A percentile compares a stretch with the other conserved stretches of the same genome.
These are phyloP conservation scores for Stratiolaelaps scimitus DNA, from an alignment of 1,140 invertebrate species.

Conservation along the genomic window DNA sequence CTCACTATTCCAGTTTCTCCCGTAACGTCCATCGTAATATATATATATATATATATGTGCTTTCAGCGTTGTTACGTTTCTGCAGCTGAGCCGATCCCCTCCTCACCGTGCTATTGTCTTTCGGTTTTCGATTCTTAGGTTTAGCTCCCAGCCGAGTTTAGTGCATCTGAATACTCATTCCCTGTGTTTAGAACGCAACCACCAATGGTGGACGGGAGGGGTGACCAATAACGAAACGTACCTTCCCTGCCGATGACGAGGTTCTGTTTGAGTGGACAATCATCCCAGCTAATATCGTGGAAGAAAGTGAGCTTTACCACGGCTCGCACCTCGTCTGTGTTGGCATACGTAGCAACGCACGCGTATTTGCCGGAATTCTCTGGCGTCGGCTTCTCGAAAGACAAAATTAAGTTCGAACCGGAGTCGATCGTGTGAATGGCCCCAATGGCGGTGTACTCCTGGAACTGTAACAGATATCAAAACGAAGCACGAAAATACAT, in stretches of 20 bases:
- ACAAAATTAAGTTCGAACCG: slow-evolving; percentile 41
- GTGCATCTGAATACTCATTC: too few species aligned
- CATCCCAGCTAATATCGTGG: slow-evolving; percentile 64
- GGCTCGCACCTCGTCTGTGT: slow-evolving; percentile 42
- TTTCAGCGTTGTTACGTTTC: too few species aligned
- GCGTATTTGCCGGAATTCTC: slow-evolving; percentile 66
- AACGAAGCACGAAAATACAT: too few species aligned
- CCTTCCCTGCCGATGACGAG: slow-evolving; percentile 61
- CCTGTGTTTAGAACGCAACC: too few species aligned
- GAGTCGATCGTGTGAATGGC: slow-evolving; percentile 22
- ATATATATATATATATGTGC: too few species aligned
- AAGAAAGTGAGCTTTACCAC: slow-evolving; percentile 54
- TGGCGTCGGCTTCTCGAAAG: slow-evolving; percentile 58
- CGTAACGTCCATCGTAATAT: too few species aligned
- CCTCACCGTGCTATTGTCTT: too few species aligned
- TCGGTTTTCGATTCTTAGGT: too few species aligned
- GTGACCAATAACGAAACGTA: slow-evolving; percentile 38
- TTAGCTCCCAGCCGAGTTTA: too few species aligned
- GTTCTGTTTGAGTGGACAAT: slow-evolving; percentile 69
- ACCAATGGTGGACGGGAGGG: too few species aligned
- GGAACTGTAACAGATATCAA: background rate
- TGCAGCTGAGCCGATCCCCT: too few species aligned
- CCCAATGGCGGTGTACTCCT: slow-evolving; percentile 13
- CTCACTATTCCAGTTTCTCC: too few species aligned
- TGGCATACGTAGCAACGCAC: slow-evolving; percentile 63